Evolutionary conservation across 2,797 vertebrate genomes (phyloP).

Genomic region (Heteromormyrus szaboi): DNA sequence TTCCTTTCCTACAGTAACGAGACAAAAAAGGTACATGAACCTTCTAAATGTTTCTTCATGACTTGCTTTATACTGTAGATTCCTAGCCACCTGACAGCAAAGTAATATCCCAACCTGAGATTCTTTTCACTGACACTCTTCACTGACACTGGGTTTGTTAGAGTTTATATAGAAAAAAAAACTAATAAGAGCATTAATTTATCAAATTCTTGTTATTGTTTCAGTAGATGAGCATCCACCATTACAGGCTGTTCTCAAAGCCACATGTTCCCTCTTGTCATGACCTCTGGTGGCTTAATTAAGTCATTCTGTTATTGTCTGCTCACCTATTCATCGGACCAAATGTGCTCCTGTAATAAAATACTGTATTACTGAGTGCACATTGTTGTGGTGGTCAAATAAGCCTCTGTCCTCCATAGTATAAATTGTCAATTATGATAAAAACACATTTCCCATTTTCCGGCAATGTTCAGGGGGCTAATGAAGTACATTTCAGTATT

Average conservation of each 20-base stretch:
- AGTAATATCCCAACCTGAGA: neutral
- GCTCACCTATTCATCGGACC: neutral
- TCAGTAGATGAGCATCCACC: neutral
- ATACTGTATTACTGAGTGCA: neutral
- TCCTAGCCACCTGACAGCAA: neutral
- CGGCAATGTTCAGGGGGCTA: neutral
- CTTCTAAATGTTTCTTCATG: neutral
- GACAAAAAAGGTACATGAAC: neutral
- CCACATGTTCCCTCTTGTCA: neutral
- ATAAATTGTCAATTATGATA: neutral
- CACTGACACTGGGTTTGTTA: neutral
- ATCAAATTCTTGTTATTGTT: neutral
- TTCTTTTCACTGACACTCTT: neutral
- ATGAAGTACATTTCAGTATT: neutral
- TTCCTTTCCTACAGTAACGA: neutral
- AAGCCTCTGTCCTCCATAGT: neutral
- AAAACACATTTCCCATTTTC: neutral
- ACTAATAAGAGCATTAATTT: neutral
- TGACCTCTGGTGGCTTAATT: neutral
- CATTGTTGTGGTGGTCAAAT: slow-evolving; percentile 5
- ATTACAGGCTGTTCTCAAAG: neutral
- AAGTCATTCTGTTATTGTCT: neutral
- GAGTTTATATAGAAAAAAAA: neutral
- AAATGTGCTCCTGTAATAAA: neutral
- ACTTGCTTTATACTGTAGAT: neutral